Conservation (phyloP, 2,113 vertebrate species). For the Cavia aperea region DNA sequence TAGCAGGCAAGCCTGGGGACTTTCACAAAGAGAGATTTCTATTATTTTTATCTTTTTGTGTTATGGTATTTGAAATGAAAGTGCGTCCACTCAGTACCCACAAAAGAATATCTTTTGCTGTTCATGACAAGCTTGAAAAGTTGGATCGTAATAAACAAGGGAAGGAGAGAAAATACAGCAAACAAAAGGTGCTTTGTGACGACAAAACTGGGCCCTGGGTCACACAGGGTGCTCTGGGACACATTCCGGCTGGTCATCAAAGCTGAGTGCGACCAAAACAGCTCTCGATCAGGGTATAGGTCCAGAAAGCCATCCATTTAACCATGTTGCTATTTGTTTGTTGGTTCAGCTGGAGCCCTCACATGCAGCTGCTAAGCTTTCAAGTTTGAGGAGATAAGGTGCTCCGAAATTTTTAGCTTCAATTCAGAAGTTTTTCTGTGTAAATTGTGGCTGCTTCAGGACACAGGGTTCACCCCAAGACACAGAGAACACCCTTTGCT, state of each 20-base stretch:
- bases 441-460: background rate
- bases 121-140: background rate
- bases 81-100: constrained; percentile 35
- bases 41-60: constrained; percentile 63
- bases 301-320: background rate
- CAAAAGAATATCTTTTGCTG: constrained; percentile 8
- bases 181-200: background rate
- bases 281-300: background rate
- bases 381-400: background rate
- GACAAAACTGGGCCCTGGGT: accelerated
- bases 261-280: background rate
- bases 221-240: accelerated
- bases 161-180: background rate
- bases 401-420: background rate
- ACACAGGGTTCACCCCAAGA: background rate
- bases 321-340: background rate
- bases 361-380: accelerated
- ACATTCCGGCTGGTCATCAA: background rate
- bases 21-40: constrained; percentile 59
- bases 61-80: constrained; percentile 58
- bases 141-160: background rate
- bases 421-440: background rate
- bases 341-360: background rate
- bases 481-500: background rate
- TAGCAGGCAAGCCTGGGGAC: constrained; percentile 63